Evolutionary conservation across 2,797 vertebrate genomes (phyloP), one percentile per base, ranked within the genome.

Genomic region (Nasua narica): DNA sequence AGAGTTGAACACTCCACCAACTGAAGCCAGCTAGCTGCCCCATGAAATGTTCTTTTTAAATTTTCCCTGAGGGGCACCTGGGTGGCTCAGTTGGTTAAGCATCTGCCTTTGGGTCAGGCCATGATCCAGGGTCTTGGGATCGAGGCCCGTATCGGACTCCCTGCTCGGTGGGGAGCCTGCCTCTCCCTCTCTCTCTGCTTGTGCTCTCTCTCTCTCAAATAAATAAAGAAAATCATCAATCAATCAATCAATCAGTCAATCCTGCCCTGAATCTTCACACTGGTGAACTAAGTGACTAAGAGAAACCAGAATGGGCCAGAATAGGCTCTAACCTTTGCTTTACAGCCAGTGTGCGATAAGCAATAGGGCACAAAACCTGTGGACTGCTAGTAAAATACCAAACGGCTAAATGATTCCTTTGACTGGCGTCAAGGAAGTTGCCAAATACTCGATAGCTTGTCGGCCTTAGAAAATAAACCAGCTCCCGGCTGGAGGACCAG

Each of bases 291-390:
- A 10, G 19, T 56, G 12, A 48, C 35, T 23, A 15, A 37, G 15
- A 77, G 27, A 77, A 52, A n/a, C 14, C 67, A 50, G 67, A 62
- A 69, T 0, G 16, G 10, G 40, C 15, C 48, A 56, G 1, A 25
- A 8, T 4, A 52, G n/a, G 5, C 29, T 48, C 58, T 29, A 12
- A 48, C 78, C 69, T 74, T 43, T 43, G 54, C 46, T 81, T 50
- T n/a, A 13, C 0, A 72, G 37, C 0, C 5, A 14, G n/a, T 3
- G 16, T 40, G 29, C 50, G 27, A 2, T 11, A 27, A 18, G 48
- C 14, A 10, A 11, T 3, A 15, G 15, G 32, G 16, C 15, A 16
- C 0, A 4, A 19, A 40, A 12, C 70, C 91, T 43, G 0, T 6
- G 74, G 56, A 27, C 43, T 76, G 46, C 37, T 15, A 29, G 27